A percentile compares a stretch with the other conserved stretches of the same genome.
Conservation (phyloP, 1,140 invertebrate species). For the Philotrypesis tridentata region DNA sequence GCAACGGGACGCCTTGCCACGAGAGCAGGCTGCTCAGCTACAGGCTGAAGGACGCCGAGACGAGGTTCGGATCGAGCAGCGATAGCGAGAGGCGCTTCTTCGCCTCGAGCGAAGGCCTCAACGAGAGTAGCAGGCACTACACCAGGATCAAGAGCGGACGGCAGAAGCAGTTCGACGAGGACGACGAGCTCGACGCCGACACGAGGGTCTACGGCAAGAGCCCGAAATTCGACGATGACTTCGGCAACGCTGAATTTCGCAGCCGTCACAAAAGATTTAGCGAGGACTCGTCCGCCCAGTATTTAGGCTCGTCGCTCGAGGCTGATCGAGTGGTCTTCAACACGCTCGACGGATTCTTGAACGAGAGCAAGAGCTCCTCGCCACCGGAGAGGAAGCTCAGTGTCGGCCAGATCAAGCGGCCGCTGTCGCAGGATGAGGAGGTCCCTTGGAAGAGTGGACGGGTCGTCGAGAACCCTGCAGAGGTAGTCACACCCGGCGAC, state of each 20-base stretch:
- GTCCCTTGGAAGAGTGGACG: constrained; percentile 64
- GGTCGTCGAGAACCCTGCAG: constrained; percentile 62
- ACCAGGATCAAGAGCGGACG: constrained; percentile 63
- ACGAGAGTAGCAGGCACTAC: constrained; percentile 59
- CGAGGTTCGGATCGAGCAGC: constrained; percentile 64
- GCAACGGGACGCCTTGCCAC: constrained; percentile 4
- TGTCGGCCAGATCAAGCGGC: constrained; percentile 66
- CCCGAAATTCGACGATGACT: constrained; percentile 70
- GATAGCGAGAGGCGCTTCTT: constrained; percentile 65
- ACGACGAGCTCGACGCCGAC: constrained; percentile 66
- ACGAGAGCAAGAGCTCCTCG: constrained; percentile 55
- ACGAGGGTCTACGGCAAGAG: constrained; percentile 70
- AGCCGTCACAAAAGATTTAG: neutral
- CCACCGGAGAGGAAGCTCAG: constrained; percentile 62
- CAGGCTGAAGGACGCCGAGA: constrained; percentile 57
- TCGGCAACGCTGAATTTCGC: constrained; percentile 53
- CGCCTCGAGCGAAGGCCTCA: constrained; percentile 63
- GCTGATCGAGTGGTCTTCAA: constrained; percentile 67
- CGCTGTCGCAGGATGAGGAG: constrained; percentile 68
- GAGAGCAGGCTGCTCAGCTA: constrained; percentile 30
- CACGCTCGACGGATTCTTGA: constrained; percentile 69
- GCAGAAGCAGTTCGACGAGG: constrained; percentile 68
- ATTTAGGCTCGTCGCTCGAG: constrained; percentile 25
- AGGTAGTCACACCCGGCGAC: constrained; percentile 66
- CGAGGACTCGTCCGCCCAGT: constrained; percentile 53